These are phyloP conservation scores for Oncorhynchus kisutch DNA, from an alignment of 2,113 vertebrate genomes.

Conservation along the genomic window DNA sequence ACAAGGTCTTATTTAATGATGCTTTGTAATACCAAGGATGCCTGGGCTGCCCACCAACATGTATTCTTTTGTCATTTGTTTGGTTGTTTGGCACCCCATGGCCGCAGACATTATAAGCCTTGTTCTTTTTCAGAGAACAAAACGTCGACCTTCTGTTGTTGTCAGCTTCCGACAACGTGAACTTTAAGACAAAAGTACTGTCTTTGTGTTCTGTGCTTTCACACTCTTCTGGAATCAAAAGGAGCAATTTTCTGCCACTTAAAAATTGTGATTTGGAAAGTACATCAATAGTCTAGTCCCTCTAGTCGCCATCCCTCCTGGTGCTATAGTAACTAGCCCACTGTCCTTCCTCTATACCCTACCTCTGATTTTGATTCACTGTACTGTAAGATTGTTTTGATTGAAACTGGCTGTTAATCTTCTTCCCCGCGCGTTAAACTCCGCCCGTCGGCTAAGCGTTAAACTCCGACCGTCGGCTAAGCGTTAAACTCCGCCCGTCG, in stretches of 20 bases:
- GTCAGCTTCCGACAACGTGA: neutral
- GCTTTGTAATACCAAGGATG: constrained; percentile 39
- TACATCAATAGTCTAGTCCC: neutral
- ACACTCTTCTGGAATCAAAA: neutral
- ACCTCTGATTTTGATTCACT: neutral
- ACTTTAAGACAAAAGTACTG: constrained; percentile 12
- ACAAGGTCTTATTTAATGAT: constrained; percentile 50
- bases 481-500: too few relatives aligned
- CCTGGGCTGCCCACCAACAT: constrained; percentile 12
- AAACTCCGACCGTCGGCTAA: too few relatives aligned
- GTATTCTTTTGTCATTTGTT: constrained; percentile 31
- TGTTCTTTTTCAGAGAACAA: constrained; percentile 15
- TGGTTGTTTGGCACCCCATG: constrained; percentile 41
- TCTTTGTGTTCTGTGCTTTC: neutral
- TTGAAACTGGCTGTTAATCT: neutral
- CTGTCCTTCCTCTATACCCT: neutral
- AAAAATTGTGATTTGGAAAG: neutral
- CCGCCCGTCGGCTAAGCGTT: neutral
- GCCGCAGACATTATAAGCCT: constrained; percentile 29
- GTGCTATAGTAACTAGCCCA: neutral
- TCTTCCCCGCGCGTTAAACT: neutral
- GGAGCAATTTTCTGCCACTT: neutral
- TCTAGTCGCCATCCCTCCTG: neutral
- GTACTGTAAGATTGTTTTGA: neutral
- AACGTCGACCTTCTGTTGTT: constrained; percentile 32